phyloP scores from a whole-genome alignment of 2,797 vertebrate species.

The Nyctalus aviator region DNA sequence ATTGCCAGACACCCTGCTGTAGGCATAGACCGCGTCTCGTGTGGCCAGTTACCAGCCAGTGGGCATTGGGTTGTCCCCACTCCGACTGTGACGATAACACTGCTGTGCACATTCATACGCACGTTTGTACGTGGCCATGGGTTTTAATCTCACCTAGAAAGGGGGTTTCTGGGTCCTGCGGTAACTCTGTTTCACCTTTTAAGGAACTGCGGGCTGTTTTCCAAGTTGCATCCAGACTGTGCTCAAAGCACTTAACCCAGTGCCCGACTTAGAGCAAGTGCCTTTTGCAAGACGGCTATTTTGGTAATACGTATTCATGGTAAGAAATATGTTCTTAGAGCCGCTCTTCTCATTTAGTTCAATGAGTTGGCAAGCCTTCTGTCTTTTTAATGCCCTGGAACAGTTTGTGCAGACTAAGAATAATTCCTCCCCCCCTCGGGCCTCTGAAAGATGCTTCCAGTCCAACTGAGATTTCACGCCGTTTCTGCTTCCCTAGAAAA shows the following conservation, averaged over 20 bases:
- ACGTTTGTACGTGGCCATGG: not conserved
- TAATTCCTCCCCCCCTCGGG: not conserved
- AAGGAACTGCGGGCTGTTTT: slow-evolving; percentile 8
- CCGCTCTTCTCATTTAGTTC: not conserved
- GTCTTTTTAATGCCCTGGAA: slow-evolving; percentile 33
- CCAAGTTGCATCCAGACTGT: not conserved
- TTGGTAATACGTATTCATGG: not conserved
- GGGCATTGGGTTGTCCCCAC: not conserved
- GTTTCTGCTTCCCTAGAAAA: not conserved
- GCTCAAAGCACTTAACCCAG: not conserved
- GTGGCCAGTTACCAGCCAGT: not conserved
- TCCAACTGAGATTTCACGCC: slow-evolving; percentile 28
- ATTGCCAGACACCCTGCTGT: not conserved
- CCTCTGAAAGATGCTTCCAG: slow-evolving; percentile 20
- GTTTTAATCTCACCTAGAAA: slow-evolving; percentile 23
- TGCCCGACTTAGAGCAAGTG: not conserved
- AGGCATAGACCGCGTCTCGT: not conserved
- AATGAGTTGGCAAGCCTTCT: not conserved
- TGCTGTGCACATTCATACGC: not conserved
- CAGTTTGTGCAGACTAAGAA: not conserved
- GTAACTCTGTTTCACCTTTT: not conserved
- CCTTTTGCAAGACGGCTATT: not conserved
- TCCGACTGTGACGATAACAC: not conserved
- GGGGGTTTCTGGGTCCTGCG: not conserved
- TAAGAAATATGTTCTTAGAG: slow-evolving; percentile 15